Evolutionary conservation across 1,140 invertebrate genomes (phyloP).

Genomic region (Coptotermes formosanus): DNA sequence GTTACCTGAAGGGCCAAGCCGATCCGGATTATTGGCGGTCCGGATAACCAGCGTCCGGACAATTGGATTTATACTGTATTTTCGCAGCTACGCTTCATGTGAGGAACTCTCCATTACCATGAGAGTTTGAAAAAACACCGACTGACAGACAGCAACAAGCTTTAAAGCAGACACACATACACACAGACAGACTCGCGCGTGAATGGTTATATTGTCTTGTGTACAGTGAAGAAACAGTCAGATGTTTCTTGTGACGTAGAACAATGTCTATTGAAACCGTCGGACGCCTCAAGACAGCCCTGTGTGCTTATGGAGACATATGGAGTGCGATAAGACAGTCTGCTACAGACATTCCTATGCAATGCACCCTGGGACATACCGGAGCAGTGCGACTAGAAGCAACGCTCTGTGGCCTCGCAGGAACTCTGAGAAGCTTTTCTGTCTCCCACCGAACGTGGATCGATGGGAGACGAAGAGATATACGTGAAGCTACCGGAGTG

Average conservation of each 20-base stretch:
- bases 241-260: not conserved
- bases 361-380: not conserved
- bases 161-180: not conserved
- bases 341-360: not conserved
- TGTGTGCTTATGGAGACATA: not conserved
- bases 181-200: not conserved
- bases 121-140: too few species aligned
- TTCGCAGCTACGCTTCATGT: too few species aligned
- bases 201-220: conserved; percentile 12
- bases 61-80: too few species aligned
- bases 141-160: not conserved
- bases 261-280: not conserved
- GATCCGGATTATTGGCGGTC: too few species aligned
- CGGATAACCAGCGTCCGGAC: too few species aligned
- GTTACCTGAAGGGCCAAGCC: too few species aligned
- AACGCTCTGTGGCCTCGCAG: not conserved
- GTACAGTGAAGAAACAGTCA: not conserved
- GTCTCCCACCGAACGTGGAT: too few species aligned
- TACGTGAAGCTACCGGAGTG: too few species aligned
- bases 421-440: too few species aligned
- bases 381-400: not conserved
- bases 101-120: too few species aligned
- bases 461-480: too few species aligned
- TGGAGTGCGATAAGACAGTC: not conserved
- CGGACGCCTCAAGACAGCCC: conserved; percentile 9